Conservation (phyloP, 2,888 invertebrate species). For the Ganaspis brasiliensis region DNA sequence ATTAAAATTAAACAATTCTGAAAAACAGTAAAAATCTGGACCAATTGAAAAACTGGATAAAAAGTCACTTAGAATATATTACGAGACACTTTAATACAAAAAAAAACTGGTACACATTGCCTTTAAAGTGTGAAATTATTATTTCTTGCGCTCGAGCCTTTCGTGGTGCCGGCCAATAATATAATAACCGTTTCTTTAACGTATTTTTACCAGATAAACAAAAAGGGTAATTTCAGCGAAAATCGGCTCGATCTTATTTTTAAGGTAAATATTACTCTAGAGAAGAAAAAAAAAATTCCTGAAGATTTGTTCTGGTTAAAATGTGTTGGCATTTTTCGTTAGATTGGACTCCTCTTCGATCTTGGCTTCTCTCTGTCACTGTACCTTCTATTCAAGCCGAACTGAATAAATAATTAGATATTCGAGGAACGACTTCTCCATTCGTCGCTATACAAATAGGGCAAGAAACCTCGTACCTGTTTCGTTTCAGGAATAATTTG, state of each 20-base stretch:
- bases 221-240: background rate
- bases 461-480: constrained; percentile 41
- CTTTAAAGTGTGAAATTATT: constrained; percentile 43
- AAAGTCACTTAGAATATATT: background rate
- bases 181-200: constrained; percentile 7
- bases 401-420: constrained; percentile 42
- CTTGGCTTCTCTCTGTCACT: too few relatives aligned
- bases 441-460: constrained; percentile 27
- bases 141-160: constrained; percentile 33
- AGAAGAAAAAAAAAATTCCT: background rate
- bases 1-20: too few relatives aligned
- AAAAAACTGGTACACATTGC: constrained; percentile 2
- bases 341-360: constrained; percentile 8
- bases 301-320: background rate
- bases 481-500: constrained; percentile 47
- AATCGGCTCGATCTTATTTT: background rate
- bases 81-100: background rate
- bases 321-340: constrained; percentile 5
- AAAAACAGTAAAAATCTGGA: too few relatives aligned
- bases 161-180: background rate
- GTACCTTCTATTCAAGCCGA: constrained; percentile 23
- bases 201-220: background rate
- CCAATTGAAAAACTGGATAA: too few relatives aligned
- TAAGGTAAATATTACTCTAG: background rate
- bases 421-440: constrained; percentile 39